Evolutionary conservation across 2,797 vertebrate species (phyloP), one percentile per base, ranked within the genome.

Genomic region (Silurus aristotelis): DNA sequence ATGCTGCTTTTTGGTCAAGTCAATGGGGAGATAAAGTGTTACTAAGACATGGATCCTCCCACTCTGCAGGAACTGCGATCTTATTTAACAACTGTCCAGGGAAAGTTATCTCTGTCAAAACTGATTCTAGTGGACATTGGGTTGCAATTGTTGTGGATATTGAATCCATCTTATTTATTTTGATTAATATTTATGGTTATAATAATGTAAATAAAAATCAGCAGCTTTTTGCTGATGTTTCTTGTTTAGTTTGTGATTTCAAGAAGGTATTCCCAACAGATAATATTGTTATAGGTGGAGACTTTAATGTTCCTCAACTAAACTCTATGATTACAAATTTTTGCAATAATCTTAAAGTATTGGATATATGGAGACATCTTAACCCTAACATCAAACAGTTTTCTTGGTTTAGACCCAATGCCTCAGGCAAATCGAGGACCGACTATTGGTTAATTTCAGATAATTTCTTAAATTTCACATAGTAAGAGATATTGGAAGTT

Each of bases 191-290:
- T 48, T 82, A 68, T 82, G 43, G 79, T 5, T 38, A 67, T 17
- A 82, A 82, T 64, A 80, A 46, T 70, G 5, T 22, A 52, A 48
- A 82, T 70, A 9, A 68, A 19, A 82, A 82, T 6, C 80, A 27
- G 31, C 31, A 82, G 20, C 0, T 82, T 56, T n/a, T 82, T 56
- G 0, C 10, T 27, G 64, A 56, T 20, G 17, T 55, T 1, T 82
- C 64, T 31, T 82, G 22, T 67, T 5, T 82, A 68, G 68, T 68
- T 14, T 52, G 9, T 82, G 80, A 70, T 22, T 70, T 70, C 31
- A 82, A 82, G 8, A 56, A 14, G 12, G 0, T 27, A 7, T 70
- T 68, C 64, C 64, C 64, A 38, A 82, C 64, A 70, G 80, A 82
- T 70, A 70, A 68, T 25, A 22, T 68, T 68, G n/a, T 82, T 31